Percentiles rank a stretch among this genome's conserved stretches.
These are phyloP conservation scores for Dasyornis broadbenti DNA, from an alignment of 2,113 vertebrate species.

Conservation along the genomic window DNA sequence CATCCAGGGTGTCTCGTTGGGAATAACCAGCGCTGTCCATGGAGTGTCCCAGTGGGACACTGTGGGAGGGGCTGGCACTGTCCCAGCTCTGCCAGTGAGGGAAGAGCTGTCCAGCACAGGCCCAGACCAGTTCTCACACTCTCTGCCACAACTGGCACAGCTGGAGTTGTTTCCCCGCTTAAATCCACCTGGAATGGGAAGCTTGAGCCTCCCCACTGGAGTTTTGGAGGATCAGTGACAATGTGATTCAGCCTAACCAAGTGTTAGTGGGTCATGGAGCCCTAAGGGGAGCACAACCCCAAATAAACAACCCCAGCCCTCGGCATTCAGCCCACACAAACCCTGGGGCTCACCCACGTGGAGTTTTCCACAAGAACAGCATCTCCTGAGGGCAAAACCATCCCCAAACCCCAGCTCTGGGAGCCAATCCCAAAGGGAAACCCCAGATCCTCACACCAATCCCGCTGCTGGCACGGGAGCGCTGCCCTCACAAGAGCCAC, in stretches of 20 bases:
- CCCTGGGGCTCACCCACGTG: rapidly evolving
- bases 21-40: background rate
- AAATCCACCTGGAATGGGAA: background rate
- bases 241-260: background rate
- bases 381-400: background rate
- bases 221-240: background rate
- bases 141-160: background rate
- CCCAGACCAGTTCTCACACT: rapidly evolving
- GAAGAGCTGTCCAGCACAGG: background rate
- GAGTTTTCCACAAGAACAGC: background rate
- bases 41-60: background rate
- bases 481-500: background rate
- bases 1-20: background rate
- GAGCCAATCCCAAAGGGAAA: background rate
- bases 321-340: background rate
- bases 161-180: background rate
- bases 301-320: background rate
- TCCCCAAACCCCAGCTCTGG: background rate
- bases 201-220: rapidly evolving
- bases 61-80: background rate
- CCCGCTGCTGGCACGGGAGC: rapidly evolving
- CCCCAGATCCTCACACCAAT: background rate
- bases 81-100: background rate
- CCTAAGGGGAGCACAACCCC: background rate
- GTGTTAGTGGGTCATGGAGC: background rate